phyloP scores from a whole-genome alignment of 2,113 vertebrate species.

The Heteronetta atricapilla region DNA sequence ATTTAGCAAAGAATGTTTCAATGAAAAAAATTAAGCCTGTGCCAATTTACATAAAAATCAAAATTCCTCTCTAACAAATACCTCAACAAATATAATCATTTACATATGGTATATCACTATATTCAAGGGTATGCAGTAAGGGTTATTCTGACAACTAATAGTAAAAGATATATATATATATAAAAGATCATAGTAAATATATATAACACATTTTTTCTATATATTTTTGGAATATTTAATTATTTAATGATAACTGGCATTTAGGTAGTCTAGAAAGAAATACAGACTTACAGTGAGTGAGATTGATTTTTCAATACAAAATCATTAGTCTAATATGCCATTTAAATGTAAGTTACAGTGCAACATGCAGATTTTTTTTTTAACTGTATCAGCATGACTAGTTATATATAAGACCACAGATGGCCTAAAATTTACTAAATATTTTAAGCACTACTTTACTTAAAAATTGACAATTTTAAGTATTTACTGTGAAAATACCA shows the following conservation, averaged over 20 bases:
- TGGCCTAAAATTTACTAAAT: slow-evolving; percentile 12
- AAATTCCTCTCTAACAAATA: slow-evolving; percentile 64
- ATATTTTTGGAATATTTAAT: not conserved
- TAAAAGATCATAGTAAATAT: not conserved
- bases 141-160: not conserved
- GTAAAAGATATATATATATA: not conserved
- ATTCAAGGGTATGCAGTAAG: not conserved
- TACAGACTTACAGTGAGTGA: not conserved
- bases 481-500: slow-evolving; percentile 28
- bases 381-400: not conserved
- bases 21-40: slow-evolving; percentile 22
- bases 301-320: not conserved
- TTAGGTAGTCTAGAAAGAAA: not conserved
- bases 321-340: not conserved
- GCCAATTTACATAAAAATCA: slow-evolving; percentile 65
- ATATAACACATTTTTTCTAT: not conserved
- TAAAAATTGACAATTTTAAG: not conserved
- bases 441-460: slow-evolving; percentile 7
- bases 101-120: slow-evolving; percentile 10
- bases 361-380: not conserved
- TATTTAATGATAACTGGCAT: not conserved
- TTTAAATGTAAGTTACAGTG: not conserved
- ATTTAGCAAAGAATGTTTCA: slow-evolving; percentile 62
- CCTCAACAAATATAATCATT: slow-evolving; percentile 48
- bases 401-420: not conserved